phyloP scores from a whole-genome alignment of 2,888 invertebrate species.

The Synergus itoensis region DNA sequence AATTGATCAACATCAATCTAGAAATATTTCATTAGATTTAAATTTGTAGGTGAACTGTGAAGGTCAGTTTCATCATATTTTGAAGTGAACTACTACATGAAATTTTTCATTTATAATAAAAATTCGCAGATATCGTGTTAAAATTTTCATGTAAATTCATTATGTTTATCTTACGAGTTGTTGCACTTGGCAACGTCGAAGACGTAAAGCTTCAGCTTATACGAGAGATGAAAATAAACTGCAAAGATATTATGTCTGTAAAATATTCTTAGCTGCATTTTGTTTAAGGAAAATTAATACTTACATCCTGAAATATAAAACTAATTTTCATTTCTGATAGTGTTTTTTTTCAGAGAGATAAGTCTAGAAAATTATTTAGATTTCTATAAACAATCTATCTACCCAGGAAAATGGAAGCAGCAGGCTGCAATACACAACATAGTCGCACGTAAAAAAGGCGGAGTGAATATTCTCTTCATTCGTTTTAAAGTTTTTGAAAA shows the following conservation, averaged over 20 bases:
- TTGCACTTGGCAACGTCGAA: slow-evolving; percentile 39
- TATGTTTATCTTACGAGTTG: slow-evolving; percentile 39
- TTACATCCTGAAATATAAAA: slow-evolving; percentile 17
- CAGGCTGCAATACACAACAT: slow-evolving; percentile 54
- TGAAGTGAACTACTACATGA: neutral
- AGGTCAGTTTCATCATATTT: slow-evolving; percentile 12
- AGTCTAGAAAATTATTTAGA: neutral
- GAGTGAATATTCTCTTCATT: slow-evolving; percentile 47
- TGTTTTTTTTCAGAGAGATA: neutral
- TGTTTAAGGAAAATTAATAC: slow-evolving; percentile 11
- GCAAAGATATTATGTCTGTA: slow-evolving; percentile 33
- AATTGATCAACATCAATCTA: neutral
- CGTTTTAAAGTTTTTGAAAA: slow-evolving; percentile 49
- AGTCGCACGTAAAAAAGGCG: slow-evolving; percentile 54
- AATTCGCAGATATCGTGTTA: slow-evolving; percentile 19
- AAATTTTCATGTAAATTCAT: slow-evolving; percentile 39
- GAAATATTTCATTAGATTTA: neutral
- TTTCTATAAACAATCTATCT: neutral
- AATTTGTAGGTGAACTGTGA: neutral
- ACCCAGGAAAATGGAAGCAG: slow-evolving; percentile 65
- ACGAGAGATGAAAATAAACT: slow-evolving; percentile 39
- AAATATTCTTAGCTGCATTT: slow-evolving; percentile 38
- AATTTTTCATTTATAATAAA: slow-evolving; percentile 28
- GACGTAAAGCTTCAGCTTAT: slow-evolving; percentile 33
- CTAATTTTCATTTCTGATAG: slow-evolving; percentile 5